Percentiles rank a stretch among this genome's conserved stretches.
Evolutionary conservation across 2,888 invertebrate genomes (phyloP).

Genomic region (Megaustenia siamemsis): DNA sequence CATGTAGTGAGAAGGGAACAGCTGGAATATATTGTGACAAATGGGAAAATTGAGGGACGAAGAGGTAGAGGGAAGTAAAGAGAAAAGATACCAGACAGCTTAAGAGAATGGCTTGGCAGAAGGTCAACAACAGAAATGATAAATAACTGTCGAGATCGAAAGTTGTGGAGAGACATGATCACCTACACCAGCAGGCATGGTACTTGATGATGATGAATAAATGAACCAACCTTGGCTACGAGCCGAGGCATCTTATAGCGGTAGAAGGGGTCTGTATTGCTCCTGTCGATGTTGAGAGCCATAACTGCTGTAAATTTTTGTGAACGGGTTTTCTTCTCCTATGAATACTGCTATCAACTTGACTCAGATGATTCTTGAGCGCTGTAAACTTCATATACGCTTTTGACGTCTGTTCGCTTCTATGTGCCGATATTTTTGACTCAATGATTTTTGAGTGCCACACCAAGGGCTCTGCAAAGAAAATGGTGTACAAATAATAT

Average conservation of each 20-base stretch:
- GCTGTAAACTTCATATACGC: constrained; percentile 77
- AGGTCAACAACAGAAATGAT: no score
- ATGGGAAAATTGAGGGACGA: no score
- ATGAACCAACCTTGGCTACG: constrained; percentile 88
- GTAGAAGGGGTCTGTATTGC: constrained; percentile 98
- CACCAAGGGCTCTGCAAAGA: constrained; percentile 73
- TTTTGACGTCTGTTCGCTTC: constrained; percentile 70
- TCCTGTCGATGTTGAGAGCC: constrained; percentile 94
- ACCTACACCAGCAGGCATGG: no score
- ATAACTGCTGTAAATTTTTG: constrained; percentile 69
- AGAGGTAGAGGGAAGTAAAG: no score
- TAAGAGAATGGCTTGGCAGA: no score
- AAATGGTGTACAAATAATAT: constrained; percentile 14
- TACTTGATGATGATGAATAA: no score
- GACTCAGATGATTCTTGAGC: constrained; percentile 70
- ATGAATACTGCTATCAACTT: constrained; percentile 74
- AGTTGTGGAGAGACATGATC: no score
- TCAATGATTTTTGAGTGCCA: constrained; percentile 73
- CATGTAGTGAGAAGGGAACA: no score
- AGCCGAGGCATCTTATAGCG: constrained; percentile 99
- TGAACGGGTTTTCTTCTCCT: constrained; percentile 72
- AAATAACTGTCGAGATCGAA: no score
- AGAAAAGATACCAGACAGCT: no score
- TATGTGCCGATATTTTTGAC: constrained; percentile 65
- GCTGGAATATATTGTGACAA: no score